These are phyloP conservation scores for Hesperia comma DNA, from an alignment of 2,888 invertebrate species.

Conservation along the genomic window DNA sequence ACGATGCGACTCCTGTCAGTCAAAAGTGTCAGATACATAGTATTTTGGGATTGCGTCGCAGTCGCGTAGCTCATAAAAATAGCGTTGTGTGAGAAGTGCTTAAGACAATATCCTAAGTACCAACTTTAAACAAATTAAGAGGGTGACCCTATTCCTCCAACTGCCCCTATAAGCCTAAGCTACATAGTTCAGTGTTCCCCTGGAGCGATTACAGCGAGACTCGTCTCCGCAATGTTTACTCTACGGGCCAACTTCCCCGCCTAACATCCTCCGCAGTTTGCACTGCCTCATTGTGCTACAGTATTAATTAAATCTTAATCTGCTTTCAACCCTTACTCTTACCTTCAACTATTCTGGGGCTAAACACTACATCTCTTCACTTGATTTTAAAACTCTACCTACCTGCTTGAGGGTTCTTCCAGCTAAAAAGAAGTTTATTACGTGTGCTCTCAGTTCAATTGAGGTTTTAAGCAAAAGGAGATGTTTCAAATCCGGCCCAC, in stretches of 20 bases:
- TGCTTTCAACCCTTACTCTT: not conserved
- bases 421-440: too few relatives aligned
- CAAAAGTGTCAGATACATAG: too few relatives aligned
- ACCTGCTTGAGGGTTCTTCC: too few relatives aligned
- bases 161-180: not conserved
- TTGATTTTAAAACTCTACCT: not conserved
- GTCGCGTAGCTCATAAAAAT: too few relatives aligned
- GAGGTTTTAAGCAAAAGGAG: too few relatives aligned
- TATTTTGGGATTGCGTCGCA: too few relatives aligned
- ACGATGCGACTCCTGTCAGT: too few relatives aligned
- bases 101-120: too few relatives aligned
- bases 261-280: not conserved
- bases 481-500: too few relatives aligned
- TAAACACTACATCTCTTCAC: not conserved
- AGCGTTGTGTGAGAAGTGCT: too few relatives aligned
- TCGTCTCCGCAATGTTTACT: slow-evolving; percentile 7
- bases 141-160: not conserved
- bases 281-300: not conserved
- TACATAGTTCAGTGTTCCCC: not conserved
- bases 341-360: not conserved
- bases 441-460: too few relatives aligned
- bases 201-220: not conserved
- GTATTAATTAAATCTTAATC: slow-evolving; percentile 8
- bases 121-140: not conserved
- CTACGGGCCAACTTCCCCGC: slow-evolving; percentile 1